These are phyloP conservation scores for Podilymbus podiceps DNA, from an alignment of 2,113 vertebrate genomes.

Conservation along the genomic window DNA sequence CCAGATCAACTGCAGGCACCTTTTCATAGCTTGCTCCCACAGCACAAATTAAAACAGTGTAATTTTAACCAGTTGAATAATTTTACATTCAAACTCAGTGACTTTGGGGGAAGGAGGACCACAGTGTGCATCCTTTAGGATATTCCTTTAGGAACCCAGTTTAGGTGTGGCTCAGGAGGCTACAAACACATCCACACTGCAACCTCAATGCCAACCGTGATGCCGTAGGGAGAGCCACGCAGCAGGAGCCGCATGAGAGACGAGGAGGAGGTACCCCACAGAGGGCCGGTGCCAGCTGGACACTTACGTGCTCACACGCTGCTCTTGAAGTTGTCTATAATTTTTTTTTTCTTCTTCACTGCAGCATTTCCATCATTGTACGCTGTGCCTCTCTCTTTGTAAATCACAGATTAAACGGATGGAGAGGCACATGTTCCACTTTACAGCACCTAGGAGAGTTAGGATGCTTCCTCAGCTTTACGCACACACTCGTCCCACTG, in stretches of 20 bases:
- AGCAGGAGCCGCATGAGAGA: not conserved
- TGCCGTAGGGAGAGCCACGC: not conserved
- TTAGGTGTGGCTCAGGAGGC: not conserved
- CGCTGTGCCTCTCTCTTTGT: not conserved
- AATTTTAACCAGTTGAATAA: not conserved
- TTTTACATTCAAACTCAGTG: not conserved
- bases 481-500: not conserved
- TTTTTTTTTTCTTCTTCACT: not conserved
- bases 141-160: not conserved
- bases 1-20: not conserved
- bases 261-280: not conserved
- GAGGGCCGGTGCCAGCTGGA: not conserved
- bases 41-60: not conserved
- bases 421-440: not conserved
- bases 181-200: not conserved
- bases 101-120: not conserved
- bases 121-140: not conserved
- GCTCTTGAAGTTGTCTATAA: not conserved
- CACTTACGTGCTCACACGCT: not conserved
- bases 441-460: accelerated
- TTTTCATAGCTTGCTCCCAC: not conserved
- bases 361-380: not conserved
- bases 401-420: not conserved
- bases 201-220: not conserved
- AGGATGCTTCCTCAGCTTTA: not conserved